phyloP scores from a whole-genome alignment of 2,888 invertebrate genomes.

The Drosophila infuscata region DNA sequence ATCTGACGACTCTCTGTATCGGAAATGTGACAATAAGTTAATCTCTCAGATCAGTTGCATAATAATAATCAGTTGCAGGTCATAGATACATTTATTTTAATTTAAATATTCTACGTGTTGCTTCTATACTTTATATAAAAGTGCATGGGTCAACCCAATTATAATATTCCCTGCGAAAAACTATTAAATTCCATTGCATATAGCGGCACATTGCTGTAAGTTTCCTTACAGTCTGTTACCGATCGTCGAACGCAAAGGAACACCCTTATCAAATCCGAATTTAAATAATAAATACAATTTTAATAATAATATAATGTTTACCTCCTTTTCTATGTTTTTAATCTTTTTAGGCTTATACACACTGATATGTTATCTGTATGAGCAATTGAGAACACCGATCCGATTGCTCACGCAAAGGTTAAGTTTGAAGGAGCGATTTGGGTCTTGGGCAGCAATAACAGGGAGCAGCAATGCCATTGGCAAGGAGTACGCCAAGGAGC shows the following conservation, averaged over 20 bases:
- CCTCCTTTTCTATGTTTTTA: conserved; percentile 72
- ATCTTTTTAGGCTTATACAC: no score
- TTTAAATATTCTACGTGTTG: background rate
- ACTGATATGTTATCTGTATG: no score
- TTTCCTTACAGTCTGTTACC: conserved; percentile 36
- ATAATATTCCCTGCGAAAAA: conserved; percentile 41
- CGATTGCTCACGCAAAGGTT: no score
- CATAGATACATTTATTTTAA: background rate
- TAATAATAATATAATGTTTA: conserved; percentile 42
- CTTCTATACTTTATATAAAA: background rate
- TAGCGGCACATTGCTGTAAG: background rate
- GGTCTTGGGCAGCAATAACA: no score
- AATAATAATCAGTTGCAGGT: background rate
- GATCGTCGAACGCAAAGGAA: conserved; percentile 25
- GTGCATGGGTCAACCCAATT: background rate
- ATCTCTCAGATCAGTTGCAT: background rate
- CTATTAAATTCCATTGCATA: conserved; percentile 9
- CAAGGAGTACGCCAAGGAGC: no score
- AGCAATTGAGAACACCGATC: no score
- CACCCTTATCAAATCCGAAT: conserved; percentile 10
- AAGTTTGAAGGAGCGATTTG: no score
- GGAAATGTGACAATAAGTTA: background rate
- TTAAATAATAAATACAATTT: no score
- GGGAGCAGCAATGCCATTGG: no score
- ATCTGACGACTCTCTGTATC: background rate